A percentile compares a stretch with the other conserved stretches of the same genome.
Conservation (phyloP, 2,113 vertebrate species). For the Petrocephalus zakoni region DNA sequence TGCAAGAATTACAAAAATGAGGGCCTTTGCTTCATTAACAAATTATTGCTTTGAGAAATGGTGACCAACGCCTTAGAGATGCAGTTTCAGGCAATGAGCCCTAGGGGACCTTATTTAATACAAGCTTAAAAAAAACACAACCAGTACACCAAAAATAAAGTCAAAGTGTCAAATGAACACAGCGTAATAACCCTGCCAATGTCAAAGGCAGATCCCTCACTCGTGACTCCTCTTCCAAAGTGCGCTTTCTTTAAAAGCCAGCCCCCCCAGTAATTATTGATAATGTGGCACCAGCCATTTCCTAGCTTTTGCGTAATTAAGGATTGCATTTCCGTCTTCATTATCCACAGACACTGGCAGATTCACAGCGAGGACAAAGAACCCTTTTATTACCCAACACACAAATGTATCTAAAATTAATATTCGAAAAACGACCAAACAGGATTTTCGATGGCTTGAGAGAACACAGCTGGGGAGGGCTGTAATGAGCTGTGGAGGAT, state of each 20-base stretch:
- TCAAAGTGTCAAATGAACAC: neutral
- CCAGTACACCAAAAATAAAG: no score
- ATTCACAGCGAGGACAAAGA: neutral
- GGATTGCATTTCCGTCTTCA: constrained; percentile 15
- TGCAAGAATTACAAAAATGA: neutral
- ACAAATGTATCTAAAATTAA: constrained; percentile 38
- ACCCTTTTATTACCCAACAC: constrained; percentile 26
- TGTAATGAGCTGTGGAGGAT: constrained; percentile 51
- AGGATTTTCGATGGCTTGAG: constrained; percentile 47
- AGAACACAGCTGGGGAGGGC: constrained; percentile 55
- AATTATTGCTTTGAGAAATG: neutral
- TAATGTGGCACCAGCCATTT: constrained; percentile 15
- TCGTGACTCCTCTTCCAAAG: neutral
- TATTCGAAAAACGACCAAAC: constrained; percentile 37
- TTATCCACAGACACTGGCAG: constrained; percentile 5
- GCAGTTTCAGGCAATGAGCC: neutral
- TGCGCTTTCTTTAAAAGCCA: neutral
- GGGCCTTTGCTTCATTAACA: neutral
- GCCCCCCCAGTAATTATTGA: neutral
- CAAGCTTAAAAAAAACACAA: neutral
- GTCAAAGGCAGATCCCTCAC: neutral
- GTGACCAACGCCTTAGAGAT: neutral
- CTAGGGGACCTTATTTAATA: neutral
- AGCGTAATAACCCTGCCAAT: neutral
- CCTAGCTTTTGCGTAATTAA: constrained; percentile 28